Base-by-base conservation (phyloP, 2,888 invertebrate genomes). In the Drymonia ruficornis region DNA sequence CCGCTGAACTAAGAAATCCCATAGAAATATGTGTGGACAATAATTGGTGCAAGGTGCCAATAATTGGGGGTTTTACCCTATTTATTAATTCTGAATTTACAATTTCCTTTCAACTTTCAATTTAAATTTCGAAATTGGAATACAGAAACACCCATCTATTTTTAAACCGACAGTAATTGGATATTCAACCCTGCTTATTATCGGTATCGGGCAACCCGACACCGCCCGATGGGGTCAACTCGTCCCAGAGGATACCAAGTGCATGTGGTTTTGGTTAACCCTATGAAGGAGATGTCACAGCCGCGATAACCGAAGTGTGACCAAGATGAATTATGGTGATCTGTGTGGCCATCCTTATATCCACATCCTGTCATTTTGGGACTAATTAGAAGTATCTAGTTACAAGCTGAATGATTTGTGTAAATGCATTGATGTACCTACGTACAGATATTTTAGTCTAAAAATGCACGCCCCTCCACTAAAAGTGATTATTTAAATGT, bases 351-450 rank as follows among this genome's bases (percentile, higher is more conserved):
- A 40, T 40, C 13, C 2, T 43, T 19, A 2, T 43, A 13, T 43
- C 43, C 12, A 43, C 43, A 56, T 46, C 40, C 49, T 12, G 23
- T 15, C 28, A 28, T 15, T 28, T 44, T 28, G 36, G 38, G 49
- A 36, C 56, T 70, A 67, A 74, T 77, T 63, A 61, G 49, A 28
- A 48, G 52, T 59, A 68, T 76, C 53, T 28, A 16, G 60, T 76
- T 69, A 63, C 71, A n/a, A 11, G 11, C 31, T 31, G 9, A 9
- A 2, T 31, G 7, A 6, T 4, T 23, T 23, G 7, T 6, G 9
- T 31, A 31, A 8, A 31, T 0, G 12, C 11, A 9, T 31, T 11
- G 1, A 31, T 31, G 28, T 28, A n/a, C n/a, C n/a, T n/a, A n/a
- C n/a, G n/a, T n/a, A n/a, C n/a, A n/a, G n/a, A n/a, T n/a, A n/a